Evolutionary conservation across 2,797 vertebrate genomes (phyloP), one percentile per base, ranked within the genome.

Genomic region (Pangasius mekongensis): DNA sequence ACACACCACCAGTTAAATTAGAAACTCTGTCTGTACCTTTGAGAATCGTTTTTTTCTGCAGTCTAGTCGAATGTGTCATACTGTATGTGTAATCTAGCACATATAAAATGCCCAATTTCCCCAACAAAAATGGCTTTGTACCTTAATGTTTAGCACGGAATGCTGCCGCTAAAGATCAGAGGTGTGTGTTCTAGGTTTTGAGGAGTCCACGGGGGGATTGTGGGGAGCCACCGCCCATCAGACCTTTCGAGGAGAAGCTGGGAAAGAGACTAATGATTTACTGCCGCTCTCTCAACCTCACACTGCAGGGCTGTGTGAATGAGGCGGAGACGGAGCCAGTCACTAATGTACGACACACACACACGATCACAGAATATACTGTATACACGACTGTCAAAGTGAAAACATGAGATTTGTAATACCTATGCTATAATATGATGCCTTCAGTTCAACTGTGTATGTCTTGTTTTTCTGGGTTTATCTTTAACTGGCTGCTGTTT

Each of bases 201-300:
- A 96, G 97, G 94, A 96, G 96, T 93, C 97, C 97, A 52, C 96
- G 96, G 66, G 94, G 91, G 8, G 98, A 98, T n/a, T 93, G 95
- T 85, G 92, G 92, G 0, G 97, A 98, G 5, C 92, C 86, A 0
- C 89, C 89, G 0, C 47, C 93, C 20, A 93, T 97, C 89, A 98
- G 96, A 89, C 97, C 98, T 0, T 98, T 98, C 91, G 97, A 98
- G 91, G 98, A 98, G 94, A 98, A 97, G 92, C 95, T 97, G 84
- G 95, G 97, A 89, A 97, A 97, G 91, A 97, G 96, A 90, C 96
- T 99, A 90, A 97, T 99, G 96, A 93, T 98, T 89, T 95, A 93
- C 56, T 99, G 99, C 91, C 96, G 95, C 92, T 97, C 97, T 3
- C 97, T 99, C 82, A 97, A 92, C 94, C 94, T 98, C 88, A 97